Evolutionary conservation across 2,888 invertebrate species (phyloP).

Genomic region (Petrolisthes manimaculis): DNA sequence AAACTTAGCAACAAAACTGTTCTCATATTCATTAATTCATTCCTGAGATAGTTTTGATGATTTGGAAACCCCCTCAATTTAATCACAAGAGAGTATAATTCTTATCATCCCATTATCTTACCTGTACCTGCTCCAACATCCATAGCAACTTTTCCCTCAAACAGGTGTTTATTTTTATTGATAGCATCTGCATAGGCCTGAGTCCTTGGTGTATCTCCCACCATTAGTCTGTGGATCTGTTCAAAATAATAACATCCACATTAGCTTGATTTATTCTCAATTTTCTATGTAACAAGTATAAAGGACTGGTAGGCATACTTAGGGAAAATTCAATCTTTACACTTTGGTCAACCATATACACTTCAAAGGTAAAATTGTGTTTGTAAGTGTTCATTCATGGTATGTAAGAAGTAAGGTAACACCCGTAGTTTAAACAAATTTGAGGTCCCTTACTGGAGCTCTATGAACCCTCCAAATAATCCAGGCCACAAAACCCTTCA

Average conservation of each 20-base stretch:
- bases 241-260: not conserved
- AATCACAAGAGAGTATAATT: not conserved
- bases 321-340: not conserved
- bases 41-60: not conserved
- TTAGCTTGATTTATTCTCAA: not conserved
- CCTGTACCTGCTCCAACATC: constrained; percentile 89
- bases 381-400: too few relatives aligned
- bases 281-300: not conserved
- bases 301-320: not conserved
- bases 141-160: constrained; percentile 84
- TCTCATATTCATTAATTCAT: too few relatives aligned
- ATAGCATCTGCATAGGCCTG: constrained; percentile 86
- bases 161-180: constrained; percentile 74
- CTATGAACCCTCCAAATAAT: too few relatives aligned
- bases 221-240: constrained; percentile 85
- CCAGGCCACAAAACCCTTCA: too few relatives aligned
- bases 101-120: constrained; percentile 66
- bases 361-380: too few relatives aligned
- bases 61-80: not conserved
- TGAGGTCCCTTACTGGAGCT: too few relatives aligned
- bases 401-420: too few relatives aligned
- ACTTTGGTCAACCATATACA: not conserved
- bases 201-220: constrained; percentile 82
- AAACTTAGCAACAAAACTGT: too few relatives aligned
- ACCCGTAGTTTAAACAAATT: too few relatives aligned